phyloP scores from a whole-genome alignment of 2,797 vertebrate genomes.

The Limosa lapponica region DNA sequence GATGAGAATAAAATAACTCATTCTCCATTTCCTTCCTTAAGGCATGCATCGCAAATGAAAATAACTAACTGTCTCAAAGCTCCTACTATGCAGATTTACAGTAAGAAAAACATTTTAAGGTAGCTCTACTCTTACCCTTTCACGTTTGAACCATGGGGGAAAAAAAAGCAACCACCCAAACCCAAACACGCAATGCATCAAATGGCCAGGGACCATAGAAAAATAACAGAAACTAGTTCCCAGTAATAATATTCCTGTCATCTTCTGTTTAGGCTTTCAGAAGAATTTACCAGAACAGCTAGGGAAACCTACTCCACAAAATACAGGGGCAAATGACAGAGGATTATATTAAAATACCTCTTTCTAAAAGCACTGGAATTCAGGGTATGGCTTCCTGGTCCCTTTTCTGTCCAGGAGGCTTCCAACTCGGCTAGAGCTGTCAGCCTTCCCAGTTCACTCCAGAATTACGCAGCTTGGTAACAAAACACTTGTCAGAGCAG shows the following conservation, averaged over 20 bases:
- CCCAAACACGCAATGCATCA: neutral
- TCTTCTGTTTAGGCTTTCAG: neutral
- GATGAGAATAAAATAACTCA: neutral
- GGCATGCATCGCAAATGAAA: neutral
- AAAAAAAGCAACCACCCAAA: neutral
- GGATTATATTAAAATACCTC: neutral
- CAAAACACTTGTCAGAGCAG: conserved; percentile 45
- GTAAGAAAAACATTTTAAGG: neutral
- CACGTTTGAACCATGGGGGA: accelerated
- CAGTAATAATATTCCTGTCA: neutral
- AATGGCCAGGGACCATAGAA: neutral
- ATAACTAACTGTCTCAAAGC: neutral
- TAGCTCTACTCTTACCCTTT: neutral
- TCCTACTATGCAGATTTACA: neutral
- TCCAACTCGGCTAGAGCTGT: neutral
- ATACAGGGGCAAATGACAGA: neutral
- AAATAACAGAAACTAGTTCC: neutral
- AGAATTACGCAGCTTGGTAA: conserved; percentile 41
- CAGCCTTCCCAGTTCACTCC: conserved; percentile 39
- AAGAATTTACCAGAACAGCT: neutral
- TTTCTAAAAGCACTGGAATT: conserved; percentile 23
- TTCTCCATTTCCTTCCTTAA: neutral
- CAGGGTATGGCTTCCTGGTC: neutral
- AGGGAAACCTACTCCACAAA: neutral
- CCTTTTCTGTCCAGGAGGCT: neutral